Evolutionary conservation across 2,888 invertebrate species (phyloP).

Genomic region (Chouioia cunea): DNA sequence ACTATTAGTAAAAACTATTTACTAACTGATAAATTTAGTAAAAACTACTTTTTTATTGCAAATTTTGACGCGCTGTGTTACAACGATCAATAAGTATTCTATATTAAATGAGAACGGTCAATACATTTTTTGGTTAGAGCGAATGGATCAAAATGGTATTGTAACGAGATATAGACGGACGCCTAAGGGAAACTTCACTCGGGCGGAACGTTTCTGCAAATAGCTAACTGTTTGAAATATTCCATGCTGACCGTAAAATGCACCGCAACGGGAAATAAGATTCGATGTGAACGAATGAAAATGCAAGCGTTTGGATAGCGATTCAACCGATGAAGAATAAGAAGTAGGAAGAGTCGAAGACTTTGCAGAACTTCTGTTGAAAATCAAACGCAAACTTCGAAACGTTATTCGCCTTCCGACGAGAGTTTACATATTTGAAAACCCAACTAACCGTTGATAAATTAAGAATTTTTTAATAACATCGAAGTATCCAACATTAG

Average conservation of each 20-base stretch:
- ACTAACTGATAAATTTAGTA: no score
- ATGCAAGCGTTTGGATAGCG: no score
- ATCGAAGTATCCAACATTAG: neutral
- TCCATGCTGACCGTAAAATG: neutral
- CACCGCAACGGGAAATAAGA: constrained; percentile 11
- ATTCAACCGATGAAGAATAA: neutral
- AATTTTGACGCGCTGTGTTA: no score
- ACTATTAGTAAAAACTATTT: no score
- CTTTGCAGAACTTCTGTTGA: constrained; percentile 13
- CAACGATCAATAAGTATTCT: no score
- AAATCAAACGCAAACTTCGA: constrained; percentile 24
- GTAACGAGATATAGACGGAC: no score
- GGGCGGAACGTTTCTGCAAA: constrained; percentile 5
- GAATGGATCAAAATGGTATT: no score
- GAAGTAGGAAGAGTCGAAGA: constrained; percentile 1
- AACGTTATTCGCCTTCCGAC: neutral
- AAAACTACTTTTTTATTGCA: no score
- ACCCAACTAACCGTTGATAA: neutral
- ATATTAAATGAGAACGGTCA: no score
- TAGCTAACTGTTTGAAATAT: constrained; percentile 2
- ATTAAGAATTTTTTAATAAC: constrained; percentile 15
- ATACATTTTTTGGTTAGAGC: no score
- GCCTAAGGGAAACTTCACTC: no score
- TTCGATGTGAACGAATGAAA: constrained; percentile 16
- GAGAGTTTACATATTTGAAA: constrained; percentile 12